Evolutionary conservation across 2,113 vertebrate genomes (phyloP).

Genomic region (Bos indicus): DNA sequence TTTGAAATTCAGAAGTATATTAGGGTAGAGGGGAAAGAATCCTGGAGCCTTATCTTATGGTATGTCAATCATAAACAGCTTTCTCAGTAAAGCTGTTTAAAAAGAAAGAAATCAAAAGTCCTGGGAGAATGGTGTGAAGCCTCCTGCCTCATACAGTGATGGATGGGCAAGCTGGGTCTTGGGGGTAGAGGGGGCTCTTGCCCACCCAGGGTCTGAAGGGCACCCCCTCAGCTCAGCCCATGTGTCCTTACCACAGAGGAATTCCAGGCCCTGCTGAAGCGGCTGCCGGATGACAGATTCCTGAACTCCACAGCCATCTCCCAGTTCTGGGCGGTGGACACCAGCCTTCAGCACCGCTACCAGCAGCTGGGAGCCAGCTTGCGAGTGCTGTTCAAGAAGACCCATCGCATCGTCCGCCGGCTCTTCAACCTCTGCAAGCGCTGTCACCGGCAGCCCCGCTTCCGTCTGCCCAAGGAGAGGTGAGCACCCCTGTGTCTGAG

Average conservation of each 20-base stretch:
- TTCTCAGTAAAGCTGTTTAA: neutral
- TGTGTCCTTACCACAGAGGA: slow-evolving; percentile 83
- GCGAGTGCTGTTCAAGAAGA: slow-evolving; percentile 88
- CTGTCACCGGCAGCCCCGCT: slow-evolving; percentile 91
- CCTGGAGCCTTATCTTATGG: neutral
- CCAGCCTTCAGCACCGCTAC: slow-evolving; percentile 89
- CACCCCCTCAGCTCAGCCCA: neutral
- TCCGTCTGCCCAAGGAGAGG: slow-evolving; percentile 94
- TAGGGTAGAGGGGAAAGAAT: neutral
- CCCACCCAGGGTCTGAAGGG: neutral
- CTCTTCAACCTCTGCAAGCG: slow-evolving; percentile 97
- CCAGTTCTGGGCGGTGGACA: slow-evolving; percentile 91
- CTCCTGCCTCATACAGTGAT: neutral
- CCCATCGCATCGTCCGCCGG: slow-evolving; percentile 89
- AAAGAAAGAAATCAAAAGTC: neutral
- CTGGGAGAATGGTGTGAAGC: too few species aligned
- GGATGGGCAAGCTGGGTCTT: neutral
- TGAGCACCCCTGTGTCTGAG: slow-evolving; percentile 52
- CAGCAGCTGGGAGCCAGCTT: slow-evolving; percentile 88
- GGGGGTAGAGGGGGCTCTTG: neutral
- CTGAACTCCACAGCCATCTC: slow-evolving; percentile 91
- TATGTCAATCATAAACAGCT: neutral
- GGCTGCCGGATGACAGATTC: slow-evolving; percentile 89
- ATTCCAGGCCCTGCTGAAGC: slow-evolving; percentile 92
- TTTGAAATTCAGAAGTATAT: neutral